Base-by-base conservation (phyloP, 2,888 invertebrate species). In the Nymphalis polychloros region DNA sequence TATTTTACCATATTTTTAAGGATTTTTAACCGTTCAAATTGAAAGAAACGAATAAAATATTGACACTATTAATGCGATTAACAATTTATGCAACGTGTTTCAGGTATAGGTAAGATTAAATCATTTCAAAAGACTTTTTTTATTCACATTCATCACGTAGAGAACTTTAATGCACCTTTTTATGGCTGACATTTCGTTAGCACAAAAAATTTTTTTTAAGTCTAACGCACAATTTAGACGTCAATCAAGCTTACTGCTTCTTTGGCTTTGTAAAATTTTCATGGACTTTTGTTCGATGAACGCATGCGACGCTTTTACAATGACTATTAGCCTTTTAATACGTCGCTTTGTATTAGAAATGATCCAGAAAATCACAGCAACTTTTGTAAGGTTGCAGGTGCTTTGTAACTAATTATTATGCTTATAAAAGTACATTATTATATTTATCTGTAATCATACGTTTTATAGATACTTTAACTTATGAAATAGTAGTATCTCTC, bases 331-430 rank as follows among this genome's bases (percentile, higher is more conserved):
- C 75, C 77, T 77, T 72, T 66, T 79, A 80, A 82, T 80, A 20
- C 8, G 49, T 75, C 75, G 65, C 67, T 73, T 86, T 88, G 82
- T 87, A 73, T 68, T 68, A 69, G 78, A 84, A 89, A 88, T 86
- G 83, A 82, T 79, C 84, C 85, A 81, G 84, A 81, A 87, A 89
- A 88, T 89, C 80, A 83, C 80, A 76, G 80, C 84, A 83, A 81
- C 86, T 83, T 77, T 76, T 57, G 35, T 57, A 57, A 8, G 8
- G 8, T 55, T 27, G 27, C 27, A 17, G 23, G 27, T 31, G 6
- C 8, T 53, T 52, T 27, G 17, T 31, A 8, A 57, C 35, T 57
- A 10, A 10, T n/a, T 16, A 55, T 27, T 35, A 35, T 35, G 10
- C 17, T 16, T 17, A n/a, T n/a, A 49, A 48, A 49, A 0, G 49